Evolutionary conservation across 2,888 invertebrate genomes (phyloP), one percentile per base, ranked within the genome.

Genomic region (Gymnoscelis rufifasciata): DNA sequence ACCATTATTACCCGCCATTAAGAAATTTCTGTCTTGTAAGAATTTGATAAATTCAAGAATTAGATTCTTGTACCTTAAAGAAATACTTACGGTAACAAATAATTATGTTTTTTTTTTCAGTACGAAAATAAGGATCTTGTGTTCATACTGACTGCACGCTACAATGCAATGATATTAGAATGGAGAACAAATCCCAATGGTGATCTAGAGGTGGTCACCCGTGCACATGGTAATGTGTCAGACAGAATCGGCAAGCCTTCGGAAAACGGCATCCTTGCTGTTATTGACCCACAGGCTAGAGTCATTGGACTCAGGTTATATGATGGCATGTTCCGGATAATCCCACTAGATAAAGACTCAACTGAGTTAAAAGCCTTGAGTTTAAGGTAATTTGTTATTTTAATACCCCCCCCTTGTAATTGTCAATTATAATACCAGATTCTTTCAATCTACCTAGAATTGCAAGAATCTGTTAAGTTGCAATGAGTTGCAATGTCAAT

Each of bases 91-190:
- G n/a, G n/a, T n/a, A n/a, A n/a, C n/a, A n/a, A n/a, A n/a, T n/a
- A n/a, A n/a, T n/a, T n/a, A n/a, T n/a, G n/a, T n/a, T n/a, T n/a
- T n/a, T n/a, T n/a, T n/a, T 88, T 89, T 43, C 79, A 97, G 96
- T 92, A 96, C 71, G 96, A 97, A 73, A 92, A 93, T 51, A 97
- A 97, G 79, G 98, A 99, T 78, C 87, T 96, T 45, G 89, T 99
- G 33, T 98, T 99, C 76, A 92, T 99, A 29, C 90, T 99, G 42
- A 99, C 99, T 4, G 92, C 94, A 35, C 92, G 98, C 35, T 97
- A 97, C 75, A 97, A 98, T 90, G 97, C 98, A 1, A 98, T 99
- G 95, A 97, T 99, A 68, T 83, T 99, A 54, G 97, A 98, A 82
- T 98, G 97, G 83, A 90, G 90, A 39, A 91, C 92, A 35, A 88